These are phyloP conservation scores for Dipodomys merriami DNA, from an alignment of 2,113 vertebrate genomes.

Conservation along the genomic window DNA sequence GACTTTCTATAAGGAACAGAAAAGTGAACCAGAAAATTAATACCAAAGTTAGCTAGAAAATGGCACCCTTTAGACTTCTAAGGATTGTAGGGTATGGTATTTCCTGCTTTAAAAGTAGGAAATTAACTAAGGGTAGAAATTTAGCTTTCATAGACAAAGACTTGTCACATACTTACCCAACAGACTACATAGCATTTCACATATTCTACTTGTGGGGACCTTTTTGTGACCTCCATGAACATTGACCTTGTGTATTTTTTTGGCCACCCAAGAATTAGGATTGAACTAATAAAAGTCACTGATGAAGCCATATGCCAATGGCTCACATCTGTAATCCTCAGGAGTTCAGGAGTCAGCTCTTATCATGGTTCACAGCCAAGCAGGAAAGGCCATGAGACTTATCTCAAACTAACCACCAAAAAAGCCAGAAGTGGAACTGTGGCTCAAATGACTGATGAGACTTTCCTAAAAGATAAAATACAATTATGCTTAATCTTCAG, in stretches of 20 bases:
- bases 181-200: slow-evolving; percentile 11
- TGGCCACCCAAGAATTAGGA: not conserved
- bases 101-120: not conserved
- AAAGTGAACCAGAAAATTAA: not conserved
- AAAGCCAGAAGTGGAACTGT: too few species aligned
- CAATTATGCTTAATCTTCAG: slow-evolving; percentile 24
- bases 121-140: not conserved
- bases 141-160: not conserved
- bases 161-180: not conserved
- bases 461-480: not conserved
- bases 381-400: too few species aligned
- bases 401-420: too few species aligned
- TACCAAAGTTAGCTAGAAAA: not conserved
- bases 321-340: too few species aligned
- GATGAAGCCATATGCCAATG: not conserved
- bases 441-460: too few species aligned
- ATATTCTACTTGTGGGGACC: not conserved
- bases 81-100: not conserved
- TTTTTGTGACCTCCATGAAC: not conserved
- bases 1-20: slow-evolving; percentile 8
- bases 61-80: too few species aligned
- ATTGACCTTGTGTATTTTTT: not conserved
- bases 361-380: too few species aligned
- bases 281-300: slow-evolving; percentile 17
- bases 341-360: too few species aligned